Conservation (phyloP, 2,797 vertebrate species). For the Danio choprae region DNA sequence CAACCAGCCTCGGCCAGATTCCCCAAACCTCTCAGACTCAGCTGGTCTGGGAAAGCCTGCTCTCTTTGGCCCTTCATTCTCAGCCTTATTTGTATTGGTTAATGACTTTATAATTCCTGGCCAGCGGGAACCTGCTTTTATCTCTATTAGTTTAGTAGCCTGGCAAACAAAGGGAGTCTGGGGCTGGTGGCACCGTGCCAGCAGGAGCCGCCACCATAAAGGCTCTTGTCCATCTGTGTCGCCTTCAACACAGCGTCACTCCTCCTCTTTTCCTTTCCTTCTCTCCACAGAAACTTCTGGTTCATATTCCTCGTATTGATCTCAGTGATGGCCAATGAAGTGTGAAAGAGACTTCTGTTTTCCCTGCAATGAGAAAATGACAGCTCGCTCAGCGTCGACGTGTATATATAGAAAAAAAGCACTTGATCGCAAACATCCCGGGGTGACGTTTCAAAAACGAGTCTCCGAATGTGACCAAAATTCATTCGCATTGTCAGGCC, state of each 20-base stretch:
- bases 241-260: conserved; percentile 54
- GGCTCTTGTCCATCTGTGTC: conserved; percentile 84
- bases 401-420: not conserved
- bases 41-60: conserved; percentile 79
- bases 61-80: conserved; percentile 75
- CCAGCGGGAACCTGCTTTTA: conserved; percentile 87
- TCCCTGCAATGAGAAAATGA: conserved; percentile 26
- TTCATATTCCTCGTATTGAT: conserved; percentile 66
- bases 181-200: conserved; percentile 82
- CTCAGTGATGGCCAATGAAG: conserved; percentile 59
- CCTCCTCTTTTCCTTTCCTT: conserved; percentile 27
- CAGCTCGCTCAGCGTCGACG: conserved; percentile 12
- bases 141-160: conserved; percentile 85
- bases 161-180: conserved; percentile 86
- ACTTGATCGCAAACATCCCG: conserved; percentile 38
- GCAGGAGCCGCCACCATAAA: conserved; percentile 79
- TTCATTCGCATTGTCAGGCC: conserved; percentile 39
- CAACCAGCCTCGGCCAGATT: conserved; percentile 43
- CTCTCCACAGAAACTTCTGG: conserved; percentile 58
- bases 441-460: conserved; percentile 29
- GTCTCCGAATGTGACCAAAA: conserved; percentile 38
- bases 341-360: conserved; percentile 55
- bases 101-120: conserved; percentile 85
- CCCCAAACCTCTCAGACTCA: conserved; percentile 71
- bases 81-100: conserved; percentile 84